phyloP scores from a whole-genome alignment of 1,140 invertebrate species.

The Sminthurinus signatus region DNA sequence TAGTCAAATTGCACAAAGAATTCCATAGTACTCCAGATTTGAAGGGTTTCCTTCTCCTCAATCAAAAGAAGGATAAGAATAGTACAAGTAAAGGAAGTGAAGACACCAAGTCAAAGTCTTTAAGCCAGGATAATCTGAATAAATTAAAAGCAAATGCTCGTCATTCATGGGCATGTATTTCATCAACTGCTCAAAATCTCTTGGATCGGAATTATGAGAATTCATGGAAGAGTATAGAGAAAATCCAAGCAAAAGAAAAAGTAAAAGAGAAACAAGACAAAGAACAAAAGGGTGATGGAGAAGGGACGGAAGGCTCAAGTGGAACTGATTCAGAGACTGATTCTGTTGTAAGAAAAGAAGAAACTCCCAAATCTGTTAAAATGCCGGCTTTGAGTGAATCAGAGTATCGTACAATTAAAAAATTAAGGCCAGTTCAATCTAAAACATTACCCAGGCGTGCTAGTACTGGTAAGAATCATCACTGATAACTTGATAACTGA shows the following conservation, averaged over 20 bases:
- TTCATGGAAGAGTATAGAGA: conserved; percentile 42
- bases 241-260: conserved; percentile 17
- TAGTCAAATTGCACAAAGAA: conserved; percentile 59
- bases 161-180: conserved; percentile 45
- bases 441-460: conserved; percentile 38
- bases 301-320: conserved; percentile 33
- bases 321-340: conserved; percentile 12
- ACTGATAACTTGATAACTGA: no score
- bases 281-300: conserved; percentile 10
- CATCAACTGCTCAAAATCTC: conserved; percentile 35
- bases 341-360: conserved; percentile 28
- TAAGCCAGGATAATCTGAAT: conserved; percentile 47
- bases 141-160: conserved; percentile 42
- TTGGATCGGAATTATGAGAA: conserved; percentile 47
- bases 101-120: conserved; percentile 42
- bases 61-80: not conserved
- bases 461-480: no score
- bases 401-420: conserved; percentile 42
- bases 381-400: conserved; percentile 28
- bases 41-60: conserved; percentile 30
- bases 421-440: conserved; percentile 40
- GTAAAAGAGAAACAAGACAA: not conserved
- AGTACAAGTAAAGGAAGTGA: conserved; percentile 31
- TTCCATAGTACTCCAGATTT: conserved; percentile 85
- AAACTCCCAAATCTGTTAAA: conserved; percentile 18